phyloP scores from a whole-genome alignment of 2,888 invertebrate species.

The Petrophora chlorosata region DNA sequence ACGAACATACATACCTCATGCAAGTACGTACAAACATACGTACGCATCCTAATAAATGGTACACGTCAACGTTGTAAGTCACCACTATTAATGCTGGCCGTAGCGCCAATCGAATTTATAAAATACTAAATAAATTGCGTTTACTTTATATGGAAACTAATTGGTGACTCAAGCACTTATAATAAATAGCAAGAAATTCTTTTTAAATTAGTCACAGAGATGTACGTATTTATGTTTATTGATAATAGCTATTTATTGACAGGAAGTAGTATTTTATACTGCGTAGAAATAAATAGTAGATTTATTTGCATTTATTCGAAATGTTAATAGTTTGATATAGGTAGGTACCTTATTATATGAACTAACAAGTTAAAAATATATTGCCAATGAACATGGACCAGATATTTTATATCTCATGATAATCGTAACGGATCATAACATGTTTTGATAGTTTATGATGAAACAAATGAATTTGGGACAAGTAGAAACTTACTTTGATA shows the following conservation, averaged over 20 bases:
- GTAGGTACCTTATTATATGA: not conserved
- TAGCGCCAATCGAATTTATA: conserved; percentile 47
- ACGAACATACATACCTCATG: not conserved
- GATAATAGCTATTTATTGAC: conserved; percentile 21
- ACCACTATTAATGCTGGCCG: conserved; percentile 44
- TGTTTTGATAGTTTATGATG: too few species aligned
- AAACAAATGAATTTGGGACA: too few species aligned
- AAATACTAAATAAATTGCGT: conserved; percentile 48
- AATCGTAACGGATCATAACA: too few species aligned
- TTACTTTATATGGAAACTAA: conserved; percentile 43
- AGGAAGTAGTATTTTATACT: conserved; percentile 22
- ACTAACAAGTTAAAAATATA: not conserved
- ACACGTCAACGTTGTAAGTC: conserved; percentile 47
- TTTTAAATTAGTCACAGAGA: conserved; percentile 34
- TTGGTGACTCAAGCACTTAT: conserved; percentile 43
- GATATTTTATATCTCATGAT: too few species aligned
- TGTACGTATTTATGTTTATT: conserved; percentile 26
- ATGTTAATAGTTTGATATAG: not conserved
- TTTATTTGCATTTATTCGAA: conserved; percentile 7
- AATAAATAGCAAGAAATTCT: conserved; percentile 42
- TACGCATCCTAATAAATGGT: conserved; percentile 44
- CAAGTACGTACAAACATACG: conserved; percentile 10
- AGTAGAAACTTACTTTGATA: too few species aligned
- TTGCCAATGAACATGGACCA: not conserved
- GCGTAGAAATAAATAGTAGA: conserved; percentile 4